Evolutionary conservation across 2,113 vertebrate species (phyloP).

Genomic region (Oplegnathus fasciatus): DNA sequence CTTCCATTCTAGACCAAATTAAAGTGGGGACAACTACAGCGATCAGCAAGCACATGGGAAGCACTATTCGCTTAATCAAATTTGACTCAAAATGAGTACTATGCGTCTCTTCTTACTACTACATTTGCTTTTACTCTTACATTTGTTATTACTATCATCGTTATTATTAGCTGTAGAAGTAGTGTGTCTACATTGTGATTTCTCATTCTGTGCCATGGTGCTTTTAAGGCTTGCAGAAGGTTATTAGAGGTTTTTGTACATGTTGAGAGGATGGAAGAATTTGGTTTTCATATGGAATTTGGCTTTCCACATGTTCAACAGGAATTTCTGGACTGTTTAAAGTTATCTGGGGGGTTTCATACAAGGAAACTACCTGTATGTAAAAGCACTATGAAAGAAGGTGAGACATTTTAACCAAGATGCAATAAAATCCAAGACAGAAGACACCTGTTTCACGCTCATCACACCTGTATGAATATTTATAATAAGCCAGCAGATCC

Average conservation of each 20-base stretch:
- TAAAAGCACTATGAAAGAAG: not conserved
- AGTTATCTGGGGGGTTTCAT: not conserved
- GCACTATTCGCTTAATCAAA: constrained; percentile 6
- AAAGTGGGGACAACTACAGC: constrained; percentile 19
- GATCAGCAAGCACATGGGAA: constrained; percentile 17
- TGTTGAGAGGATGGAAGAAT: not conserved
- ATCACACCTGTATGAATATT: constrained; percentile 5
- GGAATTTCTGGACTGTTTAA: not conserved
- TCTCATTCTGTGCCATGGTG: no score
- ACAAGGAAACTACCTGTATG: constrained; percentile 10
- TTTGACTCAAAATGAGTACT: not conserved
- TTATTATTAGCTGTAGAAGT: not conserved
- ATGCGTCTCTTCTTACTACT: not conserved
- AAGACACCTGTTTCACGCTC: constrained; percentile 17
- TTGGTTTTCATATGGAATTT: not conserved
- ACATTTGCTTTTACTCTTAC: not conserved
- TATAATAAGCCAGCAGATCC: constrained; percentile 17
- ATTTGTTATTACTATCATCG: not conserved
- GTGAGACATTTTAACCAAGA: not conserved
- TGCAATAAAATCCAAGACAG: not conserved
- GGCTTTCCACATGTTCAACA: not conserved
- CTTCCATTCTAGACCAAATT: constrained; percentile 48
- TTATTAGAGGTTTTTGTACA: not conserved
- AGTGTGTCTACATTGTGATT: not conserved
- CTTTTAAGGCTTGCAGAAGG: not conserved